phyloP scores from a whole-genome alignment of 1,140 invertebrate species.

The Listronotus oregonensis region DNA sequence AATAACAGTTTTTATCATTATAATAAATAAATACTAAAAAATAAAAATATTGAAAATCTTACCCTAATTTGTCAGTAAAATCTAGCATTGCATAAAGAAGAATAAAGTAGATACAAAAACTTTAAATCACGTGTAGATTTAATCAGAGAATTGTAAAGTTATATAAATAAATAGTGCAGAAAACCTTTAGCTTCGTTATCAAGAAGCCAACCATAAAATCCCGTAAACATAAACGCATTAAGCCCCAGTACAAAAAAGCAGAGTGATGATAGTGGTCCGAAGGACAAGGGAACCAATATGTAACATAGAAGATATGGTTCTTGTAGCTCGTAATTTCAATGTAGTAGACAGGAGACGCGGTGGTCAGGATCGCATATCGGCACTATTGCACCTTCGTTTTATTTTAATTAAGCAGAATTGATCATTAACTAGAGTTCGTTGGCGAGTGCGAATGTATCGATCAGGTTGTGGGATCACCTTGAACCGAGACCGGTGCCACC shows the following conservation, averaged over 20 bases:
- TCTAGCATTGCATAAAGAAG: too few relatives aligned
- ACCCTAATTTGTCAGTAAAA: too few relatives aligned
- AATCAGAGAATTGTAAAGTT: not conserved
- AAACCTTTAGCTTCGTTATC: conserved; percentile 1
- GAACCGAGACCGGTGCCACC: conserved; percentile 33
- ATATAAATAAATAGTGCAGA: conserved; percentile 6
- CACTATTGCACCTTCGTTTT: conserved; percentile 31
- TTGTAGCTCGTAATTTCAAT: conserved; percentile 29
- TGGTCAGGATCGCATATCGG: conserved; percentile 31
- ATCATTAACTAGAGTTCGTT: conserved; percentile 33
- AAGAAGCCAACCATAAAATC: not conserved
- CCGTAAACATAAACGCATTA: too few relatives aligned
- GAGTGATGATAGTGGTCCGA: conserved; percentile 1
- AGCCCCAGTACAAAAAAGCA: not conserved
- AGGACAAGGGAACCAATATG: conserved; percentile 27
- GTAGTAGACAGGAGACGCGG: conserved; percentile 20
- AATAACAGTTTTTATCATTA: too few relatives aligned
- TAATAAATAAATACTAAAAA: too few relatives aligned
- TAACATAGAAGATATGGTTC: conserved; percentile 20
- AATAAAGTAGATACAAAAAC: too few relatives aligned
- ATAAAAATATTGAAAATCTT: too few relatives aligned
- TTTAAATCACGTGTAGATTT: too few relatives aligned
- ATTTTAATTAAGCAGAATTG: conserved; percentile 39
- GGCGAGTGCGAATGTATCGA: conserved; percentile 34
- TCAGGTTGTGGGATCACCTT: conserved; percentile 35